Conservation (phyloP, 2,113 vertebrate genomes). For the Panthera leo region DNA sequence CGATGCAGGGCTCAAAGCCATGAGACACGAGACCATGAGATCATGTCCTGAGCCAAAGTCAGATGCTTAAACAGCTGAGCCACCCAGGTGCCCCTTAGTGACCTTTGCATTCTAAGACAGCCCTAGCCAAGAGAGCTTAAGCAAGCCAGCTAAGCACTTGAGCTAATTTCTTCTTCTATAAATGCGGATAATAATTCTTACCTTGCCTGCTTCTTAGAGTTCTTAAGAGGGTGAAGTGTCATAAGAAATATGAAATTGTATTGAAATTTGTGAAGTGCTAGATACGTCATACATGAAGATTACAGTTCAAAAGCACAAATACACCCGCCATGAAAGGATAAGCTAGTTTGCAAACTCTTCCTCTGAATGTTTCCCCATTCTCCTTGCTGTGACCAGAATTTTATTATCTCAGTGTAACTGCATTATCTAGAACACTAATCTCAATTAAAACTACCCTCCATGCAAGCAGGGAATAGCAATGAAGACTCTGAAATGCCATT, state of each 20-base stretch:
- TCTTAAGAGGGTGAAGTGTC: background rate
- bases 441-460: background rate
- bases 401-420: background rate
- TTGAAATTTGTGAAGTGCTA: background rate
- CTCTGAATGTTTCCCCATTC: background rate
- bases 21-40: too few species aligned
- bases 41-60: too few species aligned
- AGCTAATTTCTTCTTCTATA: background rate
- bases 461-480: background rate
- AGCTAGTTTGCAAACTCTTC: background rate
- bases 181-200: background rate
- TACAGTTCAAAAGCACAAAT: background rate
- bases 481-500: background rate
- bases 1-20: too few species aligned
- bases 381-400: constrained; percentile 5
- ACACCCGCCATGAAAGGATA: background rate
- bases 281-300: background rate
- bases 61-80: too few species aligned
- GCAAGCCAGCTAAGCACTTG: background rate
- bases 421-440: background rate
- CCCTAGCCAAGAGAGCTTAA: background rate
- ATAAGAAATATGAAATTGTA: background rate
- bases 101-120: background rate
- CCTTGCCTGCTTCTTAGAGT: background rate
- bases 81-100: too few species aligned